A percentile compares a stretch with the other conserved stretches of the same genome.
These are phyloP conservation scores for Gyrodactylus bullatarudis DNA, from an alignment of 1,140 invertebrate genomes.

Conservation along the genomic window DNA sequence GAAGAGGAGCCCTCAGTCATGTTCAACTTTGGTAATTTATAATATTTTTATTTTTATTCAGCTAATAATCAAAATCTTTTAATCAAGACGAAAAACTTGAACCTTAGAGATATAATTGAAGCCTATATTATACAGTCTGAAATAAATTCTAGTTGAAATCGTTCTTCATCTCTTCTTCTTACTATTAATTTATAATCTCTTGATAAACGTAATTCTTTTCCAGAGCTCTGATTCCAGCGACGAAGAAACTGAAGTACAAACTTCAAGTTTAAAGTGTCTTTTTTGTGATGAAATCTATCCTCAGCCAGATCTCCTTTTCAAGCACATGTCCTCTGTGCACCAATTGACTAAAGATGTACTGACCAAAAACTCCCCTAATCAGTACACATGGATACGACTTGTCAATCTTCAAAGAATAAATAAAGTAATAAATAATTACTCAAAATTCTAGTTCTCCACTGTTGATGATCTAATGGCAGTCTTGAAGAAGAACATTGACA, in stretches of 20 bases:
- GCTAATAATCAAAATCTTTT: background rate
- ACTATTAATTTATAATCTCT: no score
- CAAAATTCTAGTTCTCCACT: background rate
- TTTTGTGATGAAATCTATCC: background rate
- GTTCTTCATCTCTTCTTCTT: no score
- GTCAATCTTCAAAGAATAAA: background rate
- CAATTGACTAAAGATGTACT: background rate
- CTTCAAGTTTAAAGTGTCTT: background rate
- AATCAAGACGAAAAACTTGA: background rate
- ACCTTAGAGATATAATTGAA: background rate
- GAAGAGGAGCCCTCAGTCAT: background rate
- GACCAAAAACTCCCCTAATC: background rate
- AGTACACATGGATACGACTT: background rate
- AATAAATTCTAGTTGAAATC: no score
- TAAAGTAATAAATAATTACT: background rate
- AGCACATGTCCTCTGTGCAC: background rate
- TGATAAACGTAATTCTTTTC: no score
- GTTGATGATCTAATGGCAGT: background rate
- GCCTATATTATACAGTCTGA: background rate
- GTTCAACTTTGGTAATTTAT: background rate
- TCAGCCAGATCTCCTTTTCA: background rate
- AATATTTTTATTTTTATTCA: background rate
- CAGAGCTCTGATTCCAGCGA: no score
- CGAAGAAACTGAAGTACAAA: background rate
- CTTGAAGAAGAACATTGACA: background rate